phyloP scores from a whole-genome alignment of 1,140 invertebrate species.

The Psilanteris sp. region DNA sequence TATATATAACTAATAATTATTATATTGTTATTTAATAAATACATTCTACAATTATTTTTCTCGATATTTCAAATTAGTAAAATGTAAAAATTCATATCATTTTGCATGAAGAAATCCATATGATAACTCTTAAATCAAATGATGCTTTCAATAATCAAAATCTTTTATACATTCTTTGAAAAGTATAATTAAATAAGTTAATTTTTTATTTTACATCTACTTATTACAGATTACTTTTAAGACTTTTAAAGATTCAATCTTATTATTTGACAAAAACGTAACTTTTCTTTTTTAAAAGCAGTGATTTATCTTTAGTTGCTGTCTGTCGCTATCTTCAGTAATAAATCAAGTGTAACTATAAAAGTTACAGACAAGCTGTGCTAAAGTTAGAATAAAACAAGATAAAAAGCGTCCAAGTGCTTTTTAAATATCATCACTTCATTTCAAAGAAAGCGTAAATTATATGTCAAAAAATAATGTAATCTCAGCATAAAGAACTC shows the following conservation, averaged over 20 bases:
- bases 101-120: too few species aligned
- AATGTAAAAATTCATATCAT: too few species aligned
- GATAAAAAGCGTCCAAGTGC: slow-evolving; percentile 21
- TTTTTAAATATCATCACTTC: slow-evolving; percentile 14
- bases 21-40: too few species aligned
- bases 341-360: slow-evolving; percentile 50
- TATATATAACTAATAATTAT: too few species aligned
- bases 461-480: too few species aligned
- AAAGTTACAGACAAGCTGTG: slow-evolving; percentile 32
- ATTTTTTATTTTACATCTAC: background rate
- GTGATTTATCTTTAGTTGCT: slow-evolving; percentile 41
- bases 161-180: too few species aligned
- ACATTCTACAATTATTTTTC: too few species aligned
- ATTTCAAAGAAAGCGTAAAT: background rate
- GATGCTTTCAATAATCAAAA: too few species aligned
- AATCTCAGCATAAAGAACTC: too few species aligned
- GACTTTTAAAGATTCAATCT: slow-evolving; percentile 21
- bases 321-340: slow-evolving; percentile 19
- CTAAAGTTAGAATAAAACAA: slow-evolving; percentile 15
- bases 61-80: too few species aligned
- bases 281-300: slow-evolving; percentile 31
- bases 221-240: slow-evolving; percentile 10
- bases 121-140: too few species aligned
- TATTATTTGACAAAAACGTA: slow-evolving; percentile 32
- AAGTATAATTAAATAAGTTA: too few species aligned